These are phyloP conservation scores for Brachypterus glaber DNA, from an alignment of 2,888 invertebrate genomes.

Conservation along the genomic window DNA sequence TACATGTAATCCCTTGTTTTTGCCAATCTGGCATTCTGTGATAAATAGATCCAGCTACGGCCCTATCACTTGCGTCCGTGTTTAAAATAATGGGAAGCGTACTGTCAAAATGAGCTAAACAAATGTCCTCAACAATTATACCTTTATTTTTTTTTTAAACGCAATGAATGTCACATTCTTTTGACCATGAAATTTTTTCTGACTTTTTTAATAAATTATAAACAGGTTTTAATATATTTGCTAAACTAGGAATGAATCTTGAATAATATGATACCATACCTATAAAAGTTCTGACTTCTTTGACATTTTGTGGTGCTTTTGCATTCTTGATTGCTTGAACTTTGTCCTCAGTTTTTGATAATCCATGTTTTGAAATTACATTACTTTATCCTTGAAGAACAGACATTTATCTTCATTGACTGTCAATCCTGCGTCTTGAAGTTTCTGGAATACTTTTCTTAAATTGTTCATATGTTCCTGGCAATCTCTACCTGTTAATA, in stretches of 20 bases:
- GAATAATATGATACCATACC: background rate
- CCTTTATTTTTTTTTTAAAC: no score
- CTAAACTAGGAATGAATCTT: background rate
- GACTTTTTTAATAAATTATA: background rate
- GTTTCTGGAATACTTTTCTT: background rate
- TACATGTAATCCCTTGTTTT: no score
- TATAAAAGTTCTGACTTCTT: background rate
- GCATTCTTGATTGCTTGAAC: background rate
- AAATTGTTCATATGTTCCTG: background rate
- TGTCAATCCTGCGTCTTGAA: background rate
- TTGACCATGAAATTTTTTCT: background rate
- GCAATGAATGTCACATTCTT: no score
- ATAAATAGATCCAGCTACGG: no score
- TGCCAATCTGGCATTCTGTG: no score
- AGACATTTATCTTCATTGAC: background rate
- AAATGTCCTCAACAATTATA: no score
- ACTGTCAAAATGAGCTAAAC: no score
- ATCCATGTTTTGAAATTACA: background rate
- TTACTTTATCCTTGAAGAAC: background rate
- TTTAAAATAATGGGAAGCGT: no score
- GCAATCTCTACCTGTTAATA: background rate
- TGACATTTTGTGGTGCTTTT: background rate
- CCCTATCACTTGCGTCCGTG: no score
- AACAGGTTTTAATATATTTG: background rate
- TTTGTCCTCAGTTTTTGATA: background rate